A percentile compares a stretch with the other conserved stretches of the same genome.
These are phyloP conservation scores for Meganola albula DNA, from an alignment of 2,888 invertebrate species.

Conservation along the genomic window DNA sequence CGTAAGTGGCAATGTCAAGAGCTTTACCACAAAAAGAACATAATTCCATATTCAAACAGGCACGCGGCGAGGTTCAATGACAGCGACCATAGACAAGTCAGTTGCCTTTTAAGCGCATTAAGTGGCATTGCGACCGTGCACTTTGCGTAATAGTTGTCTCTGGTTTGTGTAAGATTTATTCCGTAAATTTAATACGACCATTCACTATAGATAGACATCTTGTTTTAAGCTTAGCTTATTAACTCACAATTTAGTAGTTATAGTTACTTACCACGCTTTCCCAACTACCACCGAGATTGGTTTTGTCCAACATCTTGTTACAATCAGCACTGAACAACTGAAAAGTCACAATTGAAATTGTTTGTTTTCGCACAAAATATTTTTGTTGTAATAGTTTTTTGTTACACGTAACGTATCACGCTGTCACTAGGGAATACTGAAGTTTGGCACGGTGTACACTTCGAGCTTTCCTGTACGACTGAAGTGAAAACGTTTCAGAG, in stretches of 20 bases:
- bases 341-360: slow-evolving; percentile 33
- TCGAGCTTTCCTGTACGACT: slow-evolving; percentile 67
- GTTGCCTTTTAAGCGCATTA: slow-evolving; percentile 63
- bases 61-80: slow-evolving; percentile 62
- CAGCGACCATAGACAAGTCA: slow-evolving; percentile 59
- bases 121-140: slow-evolving; percentile 42
- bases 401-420: slow-evolving; percentile 53
- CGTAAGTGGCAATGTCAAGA: slow-evolving; percentile 65
- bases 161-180: slow-evolving; percentile 28
- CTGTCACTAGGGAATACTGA: slow-evolving; percentile 47
- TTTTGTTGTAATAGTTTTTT: slow-evolving; percentile 29
- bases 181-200: slow-evolving; percentile 37
- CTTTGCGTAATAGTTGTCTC: slow-evolving; percentile 57
- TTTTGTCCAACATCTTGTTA: slow-evolving; percentile 67
- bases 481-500: slow-evolving; percentile 56
- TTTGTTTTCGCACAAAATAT: slow-evolving; percentile 28
- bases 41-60: slow-evolving; percentile 63
- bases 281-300: slow-evolving; percentile 68
- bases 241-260: slow-evolving; percentile 6
- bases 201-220: slow-evolving; percentile 16
- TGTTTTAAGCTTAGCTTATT: not conserved
- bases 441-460: slow-evolving; percentile 61
- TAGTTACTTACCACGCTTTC: slow-evolving; percentile 68
- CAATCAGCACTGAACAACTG: slow-evolving; percentile 34
- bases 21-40: slow-evolving; percentile 56